Conservation (phyloP, 1,140 invertebrate genomes). For the Matsumurasca onukii region DNA sequence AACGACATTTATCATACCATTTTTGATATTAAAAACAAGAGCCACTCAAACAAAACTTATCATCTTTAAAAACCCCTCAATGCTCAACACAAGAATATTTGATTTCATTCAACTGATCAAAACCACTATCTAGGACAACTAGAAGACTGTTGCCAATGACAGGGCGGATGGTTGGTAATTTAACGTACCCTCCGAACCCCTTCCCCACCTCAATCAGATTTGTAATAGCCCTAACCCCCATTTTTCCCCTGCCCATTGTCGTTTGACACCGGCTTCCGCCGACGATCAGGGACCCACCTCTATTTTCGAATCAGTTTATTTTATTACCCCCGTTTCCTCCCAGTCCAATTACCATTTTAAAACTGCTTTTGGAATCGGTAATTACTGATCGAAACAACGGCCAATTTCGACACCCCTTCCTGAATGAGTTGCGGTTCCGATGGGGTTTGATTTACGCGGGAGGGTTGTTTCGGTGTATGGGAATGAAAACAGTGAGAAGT, state of each 20-base stretch:
- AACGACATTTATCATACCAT: too few species aligned
- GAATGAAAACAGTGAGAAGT: too few species aligned
- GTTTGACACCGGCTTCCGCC: slow-evolving; percentile 12
- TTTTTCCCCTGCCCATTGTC: background rate
- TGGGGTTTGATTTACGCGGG: background rate
- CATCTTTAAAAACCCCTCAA: too few species aligned
- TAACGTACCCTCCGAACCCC: background rate
- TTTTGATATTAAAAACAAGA: too few species aligned
- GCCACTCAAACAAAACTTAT: too few species aligned
- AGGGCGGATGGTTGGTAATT: background rate
- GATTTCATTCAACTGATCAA: too few species aligned
- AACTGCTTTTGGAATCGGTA: slow-evolving; percentile 12
- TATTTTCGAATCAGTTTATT: slow-evolving; percentile 19
- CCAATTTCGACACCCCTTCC: slow-evolving; percentile 13
- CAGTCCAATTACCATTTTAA: slow-evolving; percentile 16
- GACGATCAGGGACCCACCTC: background rate
- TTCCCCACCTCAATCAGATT: slow-evolving; percentile 12
- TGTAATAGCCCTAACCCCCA: slow-evolving; percentile 1
- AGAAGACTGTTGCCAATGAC: background rate
- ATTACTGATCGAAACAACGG: slow-evolving; percentile 12
- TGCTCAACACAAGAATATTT: too few species aligned
- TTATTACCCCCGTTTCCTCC: slow-evolving; percentile 11
- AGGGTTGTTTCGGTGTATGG: too few species aligned
- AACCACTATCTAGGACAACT: background rate
- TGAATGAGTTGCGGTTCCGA: background rate